Evolutionary conservation across 2,113 vertebrate genomes (phyloP), one percentile per base, ranked within the genome.

Genomic region (Bos javanicus): DNA sequence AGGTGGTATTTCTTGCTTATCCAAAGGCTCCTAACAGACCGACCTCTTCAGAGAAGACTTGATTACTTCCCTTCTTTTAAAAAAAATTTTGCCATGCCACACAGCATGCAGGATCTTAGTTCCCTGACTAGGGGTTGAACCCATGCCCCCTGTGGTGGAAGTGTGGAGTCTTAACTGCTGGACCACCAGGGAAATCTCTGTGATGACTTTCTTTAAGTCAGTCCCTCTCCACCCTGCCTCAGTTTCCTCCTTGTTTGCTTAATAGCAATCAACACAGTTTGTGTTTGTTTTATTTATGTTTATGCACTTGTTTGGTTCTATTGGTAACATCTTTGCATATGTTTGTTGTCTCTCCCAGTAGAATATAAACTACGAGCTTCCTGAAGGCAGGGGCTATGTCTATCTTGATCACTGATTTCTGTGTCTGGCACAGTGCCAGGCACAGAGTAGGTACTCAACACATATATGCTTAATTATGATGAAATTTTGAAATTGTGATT

Each of bases 211-310:
- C 30, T 23, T 28, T 33, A 52, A 23, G 26, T 2, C 23, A 5
- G 48, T 33, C 52, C 21, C 7, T 52, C 48, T 48, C 48, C 10
- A n/a, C 8, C 19, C 25, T 7, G 3, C 15, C 52, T 59, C 21
- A 6, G 21, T 14, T 3, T 36, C 39, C 33, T 46, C 17, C 26
- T 16, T 57, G 14, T 36, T 48, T 82, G 76, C 39, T 50, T 6
- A 9, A 43, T 1, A 62, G 78, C 21, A 2, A 9, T 28, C 3
- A 1, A 1, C 2, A 17, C 0, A 17, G 11, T 14, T 13, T 6
- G 6, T 1, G 43, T 4, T 59, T 33, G 17, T 33, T 91, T 60
- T 12, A 30, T 36, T 46, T 39, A 25, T 43, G 26, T n/a, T 36
- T 6, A 0, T 1, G 28, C 59, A 14, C 28, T 62, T 2, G 2